A percentile compares a stretch with the other conserved stretches of the same genome.
These are phyloP conservation scores for Mylabris sibirica DNA, from an alignment of 2,888 invertebrate species.

Conservation along the genomic window DNA sequence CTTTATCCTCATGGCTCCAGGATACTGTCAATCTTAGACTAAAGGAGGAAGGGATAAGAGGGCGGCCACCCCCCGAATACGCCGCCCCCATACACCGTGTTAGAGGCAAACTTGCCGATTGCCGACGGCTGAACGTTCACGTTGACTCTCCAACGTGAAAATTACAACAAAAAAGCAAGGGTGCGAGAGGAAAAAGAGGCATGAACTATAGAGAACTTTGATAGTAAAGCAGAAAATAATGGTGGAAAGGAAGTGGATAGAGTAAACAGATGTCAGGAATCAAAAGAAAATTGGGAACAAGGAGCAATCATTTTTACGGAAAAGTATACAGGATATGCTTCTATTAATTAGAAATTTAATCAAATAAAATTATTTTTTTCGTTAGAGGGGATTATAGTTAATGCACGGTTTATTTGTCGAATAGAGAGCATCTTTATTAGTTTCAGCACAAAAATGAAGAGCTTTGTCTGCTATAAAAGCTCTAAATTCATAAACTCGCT, in stretches of 20 bases:
- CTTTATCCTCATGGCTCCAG: slow-evolving; percentile 57
- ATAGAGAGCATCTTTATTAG: slow-evolving; percentile 33
- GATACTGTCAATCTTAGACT: slow-evolving; percentile 56
- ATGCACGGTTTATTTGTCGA: slow-evolving; percentile 6
- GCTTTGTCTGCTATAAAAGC: slow-evolving; percentile 42
- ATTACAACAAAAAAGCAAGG: background rate
- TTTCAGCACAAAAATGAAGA: slow-evolving; percentile 38
- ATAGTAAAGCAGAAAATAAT: background rate
- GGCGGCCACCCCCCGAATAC: slow-evolving; percentile 16
- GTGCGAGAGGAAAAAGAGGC: background rate
- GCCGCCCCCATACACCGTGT: slow-evolving; percentile 18
- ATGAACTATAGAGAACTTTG: background rate
- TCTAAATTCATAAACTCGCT: slow-evolving; percentile 48
- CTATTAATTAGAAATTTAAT: no score
- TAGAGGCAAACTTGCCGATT: slow-evolving; percentile 13
- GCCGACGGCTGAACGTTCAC: slow-evolving; percentile 12
- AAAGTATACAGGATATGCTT: no score
- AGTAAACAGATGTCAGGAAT: background rate
- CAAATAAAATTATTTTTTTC: no score
- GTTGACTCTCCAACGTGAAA: slow-evolving; percentile 5
- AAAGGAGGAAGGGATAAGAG: slow-evolving; percentile 38
- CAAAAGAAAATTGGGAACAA: slow-evolving; percentile 5
- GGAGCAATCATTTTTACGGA: background rate
- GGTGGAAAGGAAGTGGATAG: background rate
- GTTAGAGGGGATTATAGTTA: background rate